phyloP scores from a whole-genome alignment of 1,140 invertebrate species.

The Pemphigus obesinymphae region DNA sequence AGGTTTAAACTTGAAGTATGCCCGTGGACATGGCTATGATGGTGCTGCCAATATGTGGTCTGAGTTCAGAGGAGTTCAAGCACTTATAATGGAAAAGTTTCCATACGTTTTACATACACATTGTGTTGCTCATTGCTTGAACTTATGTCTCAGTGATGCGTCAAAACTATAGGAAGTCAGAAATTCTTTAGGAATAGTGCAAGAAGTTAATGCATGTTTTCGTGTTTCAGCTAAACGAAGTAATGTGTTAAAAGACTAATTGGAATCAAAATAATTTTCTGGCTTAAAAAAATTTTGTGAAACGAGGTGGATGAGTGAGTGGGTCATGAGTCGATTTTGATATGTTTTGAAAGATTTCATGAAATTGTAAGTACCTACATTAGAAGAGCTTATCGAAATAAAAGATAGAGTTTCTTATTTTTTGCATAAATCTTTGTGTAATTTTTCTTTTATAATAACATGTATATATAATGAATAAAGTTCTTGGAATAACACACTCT shows the following conservation, averaged over 20 bases:
- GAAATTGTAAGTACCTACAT: not conserved
- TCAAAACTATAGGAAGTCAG: not conserved
- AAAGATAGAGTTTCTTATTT: no score
- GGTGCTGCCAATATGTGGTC: not conserved
- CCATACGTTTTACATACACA: not conserved
- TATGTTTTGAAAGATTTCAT: not conserved
- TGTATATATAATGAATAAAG: no score
- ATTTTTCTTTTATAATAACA: no score
- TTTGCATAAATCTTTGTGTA: no score
- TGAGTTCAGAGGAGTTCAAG: not conserved
- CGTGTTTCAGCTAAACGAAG: not conserved
- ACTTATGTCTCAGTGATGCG: not conserved
- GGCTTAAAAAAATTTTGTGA: not conserved
- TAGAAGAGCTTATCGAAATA: no score
- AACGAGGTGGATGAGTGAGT: not conserved
- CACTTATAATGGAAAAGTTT: not conserved
- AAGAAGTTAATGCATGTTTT: not conserved
- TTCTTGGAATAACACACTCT: no score
- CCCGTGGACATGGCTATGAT: not conserved
- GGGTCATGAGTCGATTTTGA: not conserved
- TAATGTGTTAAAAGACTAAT: not conserved
- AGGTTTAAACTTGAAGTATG: not conserved
- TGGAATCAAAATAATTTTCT: not conserved
- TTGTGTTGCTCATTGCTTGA: not conserved
- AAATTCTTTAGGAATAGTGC: not conserved